Percentiles rank a stretch among this genome's conserved stretches.
phyloP scores from a whole-genome alignment of 2,113 vertebrate genomes.

The Peromyscus maniculatus region DNA sequence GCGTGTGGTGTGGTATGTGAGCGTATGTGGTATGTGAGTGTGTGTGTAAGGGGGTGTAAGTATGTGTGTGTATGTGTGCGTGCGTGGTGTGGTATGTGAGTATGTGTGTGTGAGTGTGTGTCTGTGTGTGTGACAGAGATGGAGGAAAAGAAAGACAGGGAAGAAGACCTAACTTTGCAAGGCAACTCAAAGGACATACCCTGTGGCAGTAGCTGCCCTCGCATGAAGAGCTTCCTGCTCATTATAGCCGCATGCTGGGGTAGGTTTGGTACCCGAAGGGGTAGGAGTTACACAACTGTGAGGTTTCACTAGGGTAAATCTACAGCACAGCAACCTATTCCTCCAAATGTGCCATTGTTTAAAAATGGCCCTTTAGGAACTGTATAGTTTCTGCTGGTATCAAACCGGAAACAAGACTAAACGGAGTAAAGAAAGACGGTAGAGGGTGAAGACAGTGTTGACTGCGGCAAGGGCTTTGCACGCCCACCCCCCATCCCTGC shows the following conservation, averaged over 20 bases:
- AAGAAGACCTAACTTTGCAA: not conserved
- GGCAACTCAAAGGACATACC: not conserved
- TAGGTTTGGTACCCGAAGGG: not conserved
- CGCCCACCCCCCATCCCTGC: too few species aligned
- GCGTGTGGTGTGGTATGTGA: too few species aligned
- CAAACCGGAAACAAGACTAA: not conserved
- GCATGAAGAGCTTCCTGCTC: not conserved
- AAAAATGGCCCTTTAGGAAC: conserved; percentile 18
- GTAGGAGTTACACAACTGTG: not conserved
- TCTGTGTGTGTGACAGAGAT: not conserved
- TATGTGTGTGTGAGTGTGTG: too few species aligned
- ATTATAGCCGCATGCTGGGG: not conserved
- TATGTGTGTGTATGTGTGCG: not conserved
- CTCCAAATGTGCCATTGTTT: not conserved
- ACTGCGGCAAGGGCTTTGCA: not conserved
- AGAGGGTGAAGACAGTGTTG: not conserved
- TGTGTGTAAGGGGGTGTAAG: too few species aligned
- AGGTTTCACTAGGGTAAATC: not conserved
- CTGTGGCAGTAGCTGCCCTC: not conserved
- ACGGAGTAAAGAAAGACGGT: not conserved
- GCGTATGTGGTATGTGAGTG: not conserved
- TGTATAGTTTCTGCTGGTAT: not conserved
- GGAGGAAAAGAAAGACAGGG: too few species aligned
- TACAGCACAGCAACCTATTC: not conserved
- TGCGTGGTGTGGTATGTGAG: too few species aligned